Conservation (phyloP, 2,113 vertebrate genomes). For the Equus przewalskii region DNA sequence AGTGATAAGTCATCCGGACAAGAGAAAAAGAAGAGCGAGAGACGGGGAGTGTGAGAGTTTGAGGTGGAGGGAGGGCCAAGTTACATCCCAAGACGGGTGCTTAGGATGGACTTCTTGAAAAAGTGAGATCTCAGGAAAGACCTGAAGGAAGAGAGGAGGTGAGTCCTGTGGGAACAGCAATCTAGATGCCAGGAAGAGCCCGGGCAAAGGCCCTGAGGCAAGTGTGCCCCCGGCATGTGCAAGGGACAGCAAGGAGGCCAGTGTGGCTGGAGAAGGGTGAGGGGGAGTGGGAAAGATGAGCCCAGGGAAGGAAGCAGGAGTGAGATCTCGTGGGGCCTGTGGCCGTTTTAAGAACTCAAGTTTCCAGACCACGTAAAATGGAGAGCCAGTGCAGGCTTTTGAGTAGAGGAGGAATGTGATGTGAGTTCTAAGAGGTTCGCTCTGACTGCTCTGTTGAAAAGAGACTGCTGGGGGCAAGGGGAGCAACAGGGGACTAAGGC, state of each 20-base stretch:
- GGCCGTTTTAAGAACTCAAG: background rate
- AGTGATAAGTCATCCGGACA: background rate
- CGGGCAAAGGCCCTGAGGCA: background rate
- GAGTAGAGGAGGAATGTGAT: background rate
- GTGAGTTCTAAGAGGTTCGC: background rate
- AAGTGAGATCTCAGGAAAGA: background rate
- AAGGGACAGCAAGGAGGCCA: background rate
- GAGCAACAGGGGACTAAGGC: background rate
- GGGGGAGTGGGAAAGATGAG: background rate
- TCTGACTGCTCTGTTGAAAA: background rate
- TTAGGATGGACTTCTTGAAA: background rate
- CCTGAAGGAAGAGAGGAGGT: background rate
- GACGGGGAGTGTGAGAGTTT: background rate
- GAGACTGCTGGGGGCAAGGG: background rate
- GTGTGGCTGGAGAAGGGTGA: background rate
- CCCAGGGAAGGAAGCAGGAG: background rate
- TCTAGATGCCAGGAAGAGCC: background rate
- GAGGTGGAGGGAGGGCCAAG: background rate
- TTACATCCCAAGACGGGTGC: too few relatives aligned
- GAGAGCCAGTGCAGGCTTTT: background rate
- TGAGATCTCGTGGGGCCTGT: accelerated
- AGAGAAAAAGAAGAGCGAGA: background rate
- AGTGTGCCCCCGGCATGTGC: background rate
- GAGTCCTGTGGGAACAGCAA: background rate
- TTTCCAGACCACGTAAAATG: background rate